Conservation (phyloP, 2,113 vertebrate genomes). For the Calypte anna region DNA sequence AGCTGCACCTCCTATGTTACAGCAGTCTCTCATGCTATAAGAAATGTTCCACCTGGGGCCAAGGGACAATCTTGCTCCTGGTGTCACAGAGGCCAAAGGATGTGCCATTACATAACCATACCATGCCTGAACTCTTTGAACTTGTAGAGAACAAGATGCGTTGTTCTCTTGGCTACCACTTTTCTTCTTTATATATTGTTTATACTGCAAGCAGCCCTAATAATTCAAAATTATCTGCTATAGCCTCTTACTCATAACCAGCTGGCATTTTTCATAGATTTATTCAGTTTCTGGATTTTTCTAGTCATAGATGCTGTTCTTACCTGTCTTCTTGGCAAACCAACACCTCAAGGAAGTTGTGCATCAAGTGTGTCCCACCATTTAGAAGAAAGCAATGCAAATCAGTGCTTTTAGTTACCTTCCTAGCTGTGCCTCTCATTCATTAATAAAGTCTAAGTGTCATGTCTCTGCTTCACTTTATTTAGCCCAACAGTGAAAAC, state of each 20-base stretch:
- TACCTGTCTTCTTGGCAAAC: background rate
- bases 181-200: background rate
- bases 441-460: background rate
- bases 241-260: background rate
- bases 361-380: background rate
- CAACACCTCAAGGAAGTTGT: background rate
- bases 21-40: accelerated
- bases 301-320: background rate
- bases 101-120: background rate
- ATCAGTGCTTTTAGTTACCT: background rate
- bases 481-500: background rate
- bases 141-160: background rate
- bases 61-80: background rate
- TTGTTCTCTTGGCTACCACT: background rate
- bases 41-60: background rate
- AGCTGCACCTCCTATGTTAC: accelerated
- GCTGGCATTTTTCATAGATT: background rate
- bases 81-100: background rate
- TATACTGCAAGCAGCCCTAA: background rate
- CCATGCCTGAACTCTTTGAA: background rate
- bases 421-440: background rate
- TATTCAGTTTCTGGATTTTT: background rate
- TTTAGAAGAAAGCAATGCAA: background rate
- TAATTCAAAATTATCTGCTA: background rate
- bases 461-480: background rate